Evolutionary conservation across 2,888 invertebrate genomes (phyloP).

Genomic region (Geophilus truncorum): DNA sequence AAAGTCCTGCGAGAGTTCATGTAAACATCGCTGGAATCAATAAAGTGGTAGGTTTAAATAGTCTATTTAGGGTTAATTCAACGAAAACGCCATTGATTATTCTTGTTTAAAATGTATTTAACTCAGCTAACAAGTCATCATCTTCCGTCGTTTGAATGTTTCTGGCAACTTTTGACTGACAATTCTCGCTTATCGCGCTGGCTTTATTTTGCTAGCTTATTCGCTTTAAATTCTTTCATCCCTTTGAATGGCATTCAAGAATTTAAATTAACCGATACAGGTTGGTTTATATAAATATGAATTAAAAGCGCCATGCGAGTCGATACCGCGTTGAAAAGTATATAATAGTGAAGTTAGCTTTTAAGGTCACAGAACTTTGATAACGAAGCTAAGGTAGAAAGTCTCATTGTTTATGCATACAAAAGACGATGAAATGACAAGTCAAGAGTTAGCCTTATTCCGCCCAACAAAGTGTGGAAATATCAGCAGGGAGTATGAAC

Average conservation of each 20-base stretch:
- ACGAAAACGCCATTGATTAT: too few relatives aligned
- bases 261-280: neutral
- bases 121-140: too few relatives aligned
- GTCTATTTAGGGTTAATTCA: too few relatives aligned
- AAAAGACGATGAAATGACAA: conserved; percentile 8
- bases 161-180: too few relatives aligned
- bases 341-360: neutral
- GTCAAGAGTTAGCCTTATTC: conserved; percentile 6
- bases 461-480: neutral
- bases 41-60: neutral
- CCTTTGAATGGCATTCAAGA: neutral
- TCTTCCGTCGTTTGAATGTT: too few relatives aligned
- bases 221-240: neutral
- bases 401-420: neutral
- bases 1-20: neutral
- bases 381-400: neutral
- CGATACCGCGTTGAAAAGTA: neutral
- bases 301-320: neutral
- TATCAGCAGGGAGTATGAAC: conserved; percentile 8
- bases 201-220: neutral
- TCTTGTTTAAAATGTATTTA: too few relatives aligned
- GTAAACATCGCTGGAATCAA: neutral
- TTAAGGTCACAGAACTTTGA: neutral
- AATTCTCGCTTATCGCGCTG: too few relatives aligned
- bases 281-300: neutral